Evolutionary conservation across 2,113 vertebrate genomes (phyloP), one percentile per base, ranked within the genome.

Genomic region (Tenrec ecaudatus): DNA sequence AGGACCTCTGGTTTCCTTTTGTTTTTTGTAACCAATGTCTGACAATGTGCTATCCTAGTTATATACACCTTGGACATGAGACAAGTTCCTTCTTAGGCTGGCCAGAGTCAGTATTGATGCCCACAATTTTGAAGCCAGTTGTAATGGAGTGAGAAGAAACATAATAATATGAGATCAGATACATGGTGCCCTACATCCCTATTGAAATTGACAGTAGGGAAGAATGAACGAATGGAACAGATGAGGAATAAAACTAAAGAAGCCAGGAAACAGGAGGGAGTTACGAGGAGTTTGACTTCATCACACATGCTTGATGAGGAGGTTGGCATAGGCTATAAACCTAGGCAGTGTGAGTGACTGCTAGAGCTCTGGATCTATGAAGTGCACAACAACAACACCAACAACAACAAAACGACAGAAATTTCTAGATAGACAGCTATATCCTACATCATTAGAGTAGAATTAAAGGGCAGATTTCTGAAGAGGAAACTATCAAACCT

Each of bases 161-260:
- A 36, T 15, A 57, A n/a, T 43, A 57, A 43, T 60, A 29, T 11
- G 17, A 90, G 62, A 69, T 43, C 69, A 76, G 90, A 14, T 29
- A 66, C 62, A 58, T 60, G 16, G 47, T 38, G 1, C 1, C 33
- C 66, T 53, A 29, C 1, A 68, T 33, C 10, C 25, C 31, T 78
- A 47, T 40, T 86, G 77, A 95, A 92, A 94, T 71, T 82, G 58
- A 19, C 38, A 77, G 14, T 62, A 43, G 40, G n/a, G 33, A 80
- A 58, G 6, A 76, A 77, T 53, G 31, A 88, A n/a, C 31, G 22
- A 82, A 82, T 68, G 2, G 85, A 82, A 69, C 20, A 36, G 23
- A 16, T n/a, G 31, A 91, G 3, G 16, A 53, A 58, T 31, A 60
- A 93, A 92, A 80, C 15, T 58, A 62, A 82, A 33, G 90, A 29